Percentiles rank a stretch among this genome's conserved stretches.
These are phyloP conservation scores for Centruroides sculpturatus DNA, from an alignment of 1,140 invertebrate species.

Conservation along the genomic window DNA sequence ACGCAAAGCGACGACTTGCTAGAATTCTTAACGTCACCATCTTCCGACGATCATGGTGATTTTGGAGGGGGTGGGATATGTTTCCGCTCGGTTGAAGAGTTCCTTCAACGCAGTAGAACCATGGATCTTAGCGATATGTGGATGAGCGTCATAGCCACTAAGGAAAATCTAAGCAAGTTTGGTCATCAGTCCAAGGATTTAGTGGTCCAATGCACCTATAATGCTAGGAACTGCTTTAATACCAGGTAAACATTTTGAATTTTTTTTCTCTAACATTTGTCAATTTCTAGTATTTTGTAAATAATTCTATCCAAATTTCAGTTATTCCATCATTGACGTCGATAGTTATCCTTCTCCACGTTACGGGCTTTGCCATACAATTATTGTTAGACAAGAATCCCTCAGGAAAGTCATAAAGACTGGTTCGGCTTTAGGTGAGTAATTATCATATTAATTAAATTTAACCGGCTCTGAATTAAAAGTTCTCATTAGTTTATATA, in stretches of 20 bases:
- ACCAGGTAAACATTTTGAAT: background rate
- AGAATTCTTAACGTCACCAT: too few relatives aligned
- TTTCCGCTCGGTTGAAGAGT: constrained; percentile 3
- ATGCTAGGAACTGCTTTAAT: constrained; percentile 15
- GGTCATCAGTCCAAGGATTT: constrained; percentile 17
- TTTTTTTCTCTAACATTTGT: too few relatives aligned
- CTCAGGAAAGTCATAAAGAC: constrained; percentile 9
- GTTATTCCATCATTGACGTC: constrained; percentile 5
- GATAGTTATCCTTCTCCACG: constrained; percentile 11
- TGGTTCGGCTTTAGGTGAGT: constrained; percentile 9
- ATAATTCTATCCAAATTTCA: background rate
- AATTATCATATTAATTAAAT: too few relatives aligned
- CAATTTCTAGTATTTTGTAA: too few relatives aligned
- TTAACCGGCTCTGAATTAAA: too few relatives aligned
- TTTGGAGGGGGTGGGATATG: background rate
- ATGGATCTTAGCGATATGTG: constrained; percentile 17
- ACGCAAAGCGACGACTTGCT: background rate
- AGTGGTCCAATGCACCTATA: constrained; percentile 18
- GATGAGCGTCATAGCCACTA: constrained; percentile 17
- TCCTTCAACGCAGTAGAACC: constrained; percentile 5
- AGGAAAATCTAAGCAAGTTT: constrained; percentile 15
- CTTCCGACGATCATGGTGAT: background rate
- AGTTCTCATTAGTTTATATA: too few relatives aligned
- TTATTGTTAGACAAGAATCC: constrained; percentile 4
- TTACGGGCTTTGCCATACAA: constrained; percentile 13